Base-by-base conservation (phyloP, 2,797 vertebrate genomes). In the Xenops minutus region DNA sequence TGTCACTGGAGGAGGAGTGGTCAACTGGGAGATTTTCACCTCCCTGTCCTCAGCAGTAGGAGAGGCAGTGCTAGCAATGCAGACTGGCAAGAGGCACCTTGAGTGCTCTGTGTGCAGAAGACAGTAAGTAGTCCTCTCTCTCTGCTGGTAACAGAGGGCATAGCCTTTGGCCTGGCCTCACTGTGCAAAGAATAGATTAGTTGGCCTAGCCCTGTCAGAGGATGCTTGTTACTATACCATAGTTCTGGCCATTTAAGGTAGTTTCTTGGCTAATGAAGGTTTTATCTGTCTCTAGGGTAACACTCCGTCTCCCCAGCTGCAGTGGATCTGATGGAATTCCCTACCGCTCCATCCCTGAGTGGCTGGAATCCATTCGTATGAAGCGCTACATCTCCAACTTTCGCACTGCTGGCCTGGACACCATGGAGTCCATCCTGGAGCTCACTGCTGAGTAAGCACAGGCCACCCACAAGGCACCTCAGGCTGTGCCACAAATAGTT, bases 281-380 rank as follows among this genome's bases (percentile, higher is more conserved):
- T 76, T 52, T 93, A 0, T 73, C 30, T 95, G 34, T 79, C 77
- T 58, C 16, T 34, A 98, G 98, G 94, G 97, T 98, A 26, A 98
- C 98, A 0, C 98, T 98, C 15, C 98, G 98, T 27, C 97, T 98
- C 18, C 98, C 98, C 86, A 98, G 98, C 96, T 96, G 98, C 76
- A 98, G 98, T 1, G 98, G 98, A 7, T 98, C 98, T 0, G 98
- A 98, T 3, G 98, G 98, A 61, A 98, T 98, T 54, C 98, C 98
- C 10, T 98, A 98, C 51, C 96, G 97, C 2, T 98, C 98, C 0
- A 99, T 99, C 86, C 97, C 98, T 0, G 99, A 99, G 66, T 99
- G 99, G 99, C 97, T 99, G 88, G 98, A 98, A 62, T 99, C 98
- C 10, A 98, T 99, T 61, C 98, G 98, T 95, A 99, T 99, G 99